Conservation (phyloP, 2,888 invertebrate species). For the Tenthredo distinguenda region DNA sequence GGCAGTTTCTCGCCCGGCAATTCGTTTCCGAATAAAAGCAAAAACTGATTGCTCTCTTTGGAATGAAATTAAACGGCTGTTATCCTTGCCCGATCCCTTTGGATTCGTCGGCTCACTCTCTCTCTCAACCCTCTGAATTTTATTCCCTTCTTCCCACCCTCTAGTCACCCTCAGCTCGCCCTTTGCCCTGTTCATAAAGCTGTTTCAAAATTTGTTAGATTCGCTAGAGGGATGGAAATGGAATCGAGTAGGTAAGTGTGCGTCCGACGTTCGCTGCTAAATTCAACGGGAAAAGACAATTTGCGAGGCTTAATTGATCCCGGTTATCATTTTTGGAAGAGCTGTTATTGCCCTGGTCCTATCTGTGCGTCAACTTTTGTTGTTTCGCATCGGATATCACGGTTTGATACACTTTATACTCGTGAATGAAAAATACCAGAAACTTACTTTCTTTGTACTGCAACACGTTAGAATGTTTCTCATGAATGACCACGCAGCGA, state of each 20-base stretch:
- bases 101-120: constrained; percentile 55
- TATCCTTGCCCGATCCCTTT: constrained; percentile 53
- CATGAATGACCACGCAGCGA: constrained; percentile 96
- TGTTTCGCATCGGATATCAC: not conserved
- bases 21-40: constrained; percentile 40
- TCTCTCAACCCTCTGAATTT: constrained; percentile 49
- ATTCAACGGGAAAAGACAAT: constrained; percentile 42
- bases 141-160: constrained; percentile 52
- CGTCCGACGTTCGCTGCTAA: constrained; percentile 7
- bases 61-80: constrained; percentile 50
- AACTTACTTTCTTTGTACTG: constrained; percentile 99
- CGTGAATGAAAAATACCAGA: constrained; percentile 34
- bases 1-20: not conserved
- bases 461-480: constrained; percentile 95
- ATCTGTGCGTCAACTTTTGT: not conserved
- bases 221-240: constrained; percentile 35
- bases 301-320: constrained; percentile 28
- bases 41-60: constrained; percentile 50
- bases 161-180: constrained; percentile 57
- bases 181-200: constrained; percentile 45
- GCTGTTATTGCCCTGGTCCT: not conserved
- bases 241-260: not conserved
- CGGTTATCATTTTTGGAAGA: constrained; percentile 3
- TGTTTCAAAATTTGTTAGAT: constrained; percentile 48
- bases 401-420: not conserved